Evolutionary conservation across 2,113 vertebrate species (phyloP).

Genomic region (Elgaria multicarinata): DNA sequence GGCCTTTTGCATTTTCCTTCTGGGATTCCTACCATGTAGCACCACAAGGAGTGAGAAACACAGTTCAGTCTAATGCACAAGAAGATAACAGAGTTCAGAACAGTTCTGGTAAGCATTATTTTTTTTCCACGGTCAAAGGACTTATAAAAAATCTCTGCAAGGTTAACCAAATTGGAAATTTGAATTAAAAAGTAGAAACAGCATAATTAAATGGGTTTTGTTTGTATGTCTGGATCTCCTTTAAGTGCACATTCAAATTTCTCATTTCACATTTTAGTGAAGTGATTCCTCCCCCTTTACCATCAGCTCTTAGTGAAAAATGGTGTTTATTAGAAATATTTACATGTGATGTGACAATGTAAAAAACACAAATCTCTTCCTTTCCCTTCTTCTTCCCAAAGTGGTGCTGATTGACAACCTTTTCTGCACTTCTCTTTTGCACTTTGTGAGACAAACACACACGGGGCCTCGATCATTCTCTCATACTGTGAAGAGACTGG

Average conservation of each 20-base stretch:
- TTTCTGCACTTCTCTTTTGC: not conserved
- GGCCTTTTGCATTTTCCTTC: not conserved
- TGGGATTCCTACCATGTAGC: not conserved
- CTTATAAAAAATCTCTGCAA: not conserved
- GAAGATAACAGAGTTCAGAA: not conserved
- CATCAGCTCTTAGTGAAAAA: not conserved
- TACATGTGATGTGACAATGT: not conserved
- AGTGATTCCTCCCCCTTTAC: not conserved
- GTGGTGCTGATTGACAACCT: not conserved
- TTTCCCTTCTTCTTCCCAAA: not conserved
- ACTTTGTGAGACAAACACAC: not conserved
- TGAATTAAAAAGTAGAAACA: not conserved
- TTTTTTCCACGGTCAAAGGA: not conserved
- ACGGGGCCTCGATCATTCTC: not conserved
- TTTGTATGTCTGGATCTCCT: not conserved
- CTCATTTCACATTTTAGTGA: not conserved
- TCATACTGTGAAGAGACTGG: not conserved
- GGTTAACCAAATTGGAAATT: not conserved
- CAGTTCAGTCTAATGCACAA: not conserved
- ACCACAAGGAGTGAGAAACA: not conserved
- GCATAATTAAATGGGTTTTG: not conserved
- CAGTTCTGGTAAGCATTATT: not conserved
- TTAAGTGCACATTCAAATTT: not conserved
- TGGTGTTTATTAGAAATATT: not conserved
- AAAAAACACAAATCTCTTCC: not conserved